phyloP scores from a whole-genome alignment of 2,888 invertebrate genomes.

The Drosophila leonis region DNA sequence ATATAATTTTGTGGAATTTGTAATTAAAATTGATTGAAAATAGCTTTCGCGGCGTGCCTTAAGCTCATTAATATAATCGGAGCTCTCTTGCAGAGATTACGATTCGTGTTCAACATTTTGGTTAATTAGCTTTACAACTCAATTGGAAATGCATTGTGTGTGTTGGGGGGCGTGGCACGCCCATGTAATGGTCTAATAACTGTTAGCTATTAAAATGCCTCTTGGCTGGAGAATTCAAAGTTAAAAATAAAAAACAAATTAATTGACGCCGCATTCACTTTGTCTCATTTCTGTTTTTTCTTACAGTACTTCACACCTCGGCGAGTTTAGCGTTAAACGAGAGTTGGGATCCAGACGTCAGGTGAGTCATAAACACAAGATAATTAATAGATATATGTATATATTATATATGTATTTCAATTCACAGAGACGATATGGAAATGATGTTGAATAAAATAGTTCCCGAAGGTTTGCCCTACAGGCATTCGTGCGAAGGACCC shows the following conservation, averaged over 20 bases:
- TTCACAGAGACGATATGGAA: constrained; percentile 96
- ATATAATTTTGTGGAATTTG: constrained; percentile 33
- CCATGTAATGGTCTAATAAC: constrained; percentile 55
- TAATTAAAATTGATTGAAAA: constrained; percentile 29
- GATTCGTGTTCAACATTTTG: constrained; percentile 58
- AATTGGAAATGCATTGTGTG: constrained; percentile 53
- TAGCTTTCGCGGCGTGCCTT: constrained; percentile 40
- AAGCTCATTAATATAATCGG: constrained; percentile 5
- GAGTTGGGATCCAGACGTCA: constrained; percentile 98
- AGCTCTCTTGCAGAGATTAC: constrained; percentile 22
- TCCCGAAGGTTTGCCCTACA: constrained; percentile 97
- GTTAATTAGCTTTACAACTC: constrained; percentile 68
- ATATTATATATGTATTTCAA: not conserved
- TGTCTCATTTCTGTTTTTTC: constrained; percentile 34
- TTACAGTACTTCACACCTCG: constrained; percentile 97
- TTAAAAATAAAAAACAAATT: constrained; percentile 35
- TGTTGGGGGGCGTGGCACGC: constrained; percentile 5
- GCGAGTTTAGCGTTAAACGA: constrained; percentile 98
- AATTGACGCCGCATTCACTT: constrained; percentile 60
- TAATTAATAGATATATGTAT: not conserved
- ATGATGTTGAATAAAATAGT: constrained; percentile 99
- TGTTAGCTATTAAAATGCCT: constrained; percentile 5
- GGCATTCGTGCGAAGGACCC: constrained; percentile 98
- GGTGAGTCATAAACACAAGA: constrained; percentile 82
- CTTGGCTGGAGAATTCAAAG: constrained; percentile 15